A percentile compares a stretch with the other conserved stretches of the same genome.
Evolutionary conservation across 2,113 vertebrate genomes (phyloP).

Genomic region (Empidonax traillii): DNA sequence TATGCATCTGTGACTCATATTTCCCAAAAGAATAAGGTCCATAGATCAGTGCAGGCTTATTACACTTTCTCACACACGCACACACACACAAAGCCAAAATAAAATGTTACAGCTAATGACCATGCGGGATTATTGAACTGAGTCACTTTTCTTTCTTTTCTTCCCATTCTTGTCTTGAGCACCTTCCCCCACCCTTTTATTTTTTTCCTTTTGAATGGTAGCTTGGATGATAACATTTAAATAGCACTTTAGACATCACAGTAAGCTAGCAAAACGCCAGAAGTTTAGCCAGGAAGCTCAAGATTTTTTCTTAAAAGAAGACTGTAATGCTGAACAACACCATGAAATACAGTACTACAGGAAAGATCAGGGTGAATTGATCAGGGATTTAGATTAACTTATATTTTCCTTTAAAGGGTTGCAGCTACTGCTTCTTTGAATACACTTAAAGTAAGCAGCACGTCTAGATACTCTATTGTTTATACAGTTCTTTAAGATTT

Average conservation of each 20-base stretch:
- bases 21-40: conserved; percentile 69
- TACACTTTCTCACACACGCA: conserved; percentile 54
- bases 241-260: background rate
- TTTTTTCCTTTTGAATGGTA: background rate
- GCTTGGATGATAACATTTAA: conserved; percentile 16
- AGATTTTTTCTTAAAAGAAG: conserved; percentile 9
- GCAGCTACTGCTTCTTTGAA: background rate
- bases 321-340: background rate
- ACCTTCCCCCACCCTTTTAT: background rate
- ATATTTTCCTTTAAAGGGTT: background rate
- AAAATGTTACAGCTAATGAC: conserved; percentile 15
- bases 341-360: background rate
- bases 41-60: conserved; percentile 67
- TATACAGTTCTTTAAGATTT: background rate
- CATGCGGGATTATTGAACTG: conserved; percentile 15
- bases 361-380: conserved; percentile 15
- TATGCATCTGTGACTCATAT: conserved; percentile 71
- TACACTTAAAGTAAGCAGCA: background rate
- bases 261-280: conserved; percentile 2
- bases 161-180: background rate
- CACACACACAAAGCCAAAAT: background rate
- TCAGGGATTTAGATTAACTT: background rate
- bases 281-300: conserved; percentile 19
- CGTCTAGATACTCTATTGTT: background rate
- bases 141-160: background rate